These are phyloP conservation scores for Drosophila mayri DNA, from an alignment of 1,140 invertebrate genomes.

Conservation along the genomic window DNA sequence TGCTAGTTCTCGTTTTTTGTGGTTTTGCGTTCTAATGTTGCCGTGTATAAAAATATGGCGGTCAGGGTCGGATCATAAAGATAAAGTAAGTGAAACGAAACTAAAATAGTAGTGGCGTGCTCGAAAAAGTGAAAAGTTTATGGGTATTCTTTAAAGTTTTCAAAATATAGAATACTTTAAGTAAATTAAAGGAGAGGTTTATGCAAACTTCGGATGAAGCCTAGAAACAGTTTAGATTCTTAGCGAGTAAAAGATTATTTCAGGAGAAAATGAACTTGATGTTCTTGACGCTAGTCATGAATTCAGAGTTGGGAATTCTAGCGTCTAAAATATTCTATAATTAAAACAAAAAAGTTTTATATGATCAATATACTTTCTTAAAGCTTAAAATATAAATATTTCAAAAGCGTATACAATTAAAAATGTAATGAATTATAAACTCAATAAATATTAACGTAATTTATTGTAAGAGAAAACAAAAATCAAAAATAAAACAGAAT, in stretches of 20 bases:
- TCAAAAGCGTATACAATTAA: neutral
- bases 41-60: conserved; percentile 46
- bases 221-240: too few species aligned
- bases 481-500: neutral
- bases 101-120: neutral
- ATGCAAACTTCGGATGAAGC: too few species aligned
- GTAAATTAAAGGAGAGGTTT: too few species aligned
- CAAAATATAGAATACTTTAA: neutral
- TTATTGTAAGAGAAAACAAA: neutral
- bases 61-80: conserved; percentile 57
- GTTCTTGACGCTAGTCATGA: too few species aligned
- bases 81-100: conserved; percentile 47
- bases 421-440: neutral
- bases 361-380: neutral
- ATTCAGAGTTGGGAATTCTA: too few species aligned
- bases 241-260: too few species aligned
- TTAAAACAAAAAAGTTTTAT: too few species aligned
- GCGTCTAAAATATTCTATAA: too few species aligned
- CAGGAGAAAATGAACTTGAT: too few species aligned
- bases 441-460: neutral
- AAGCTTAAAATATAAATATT: neutral
- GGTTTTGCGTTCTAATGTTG: conserved; percentile 55
- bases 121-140: conserved; percentile 1
- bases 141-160: neutral
- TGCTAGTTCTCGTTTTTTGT: conserved; percentile 22